Evolutionary conservation across 2,888 invertebrate genomes (phyloP).

Genomic region (Microctonus brassicae): DNA sequence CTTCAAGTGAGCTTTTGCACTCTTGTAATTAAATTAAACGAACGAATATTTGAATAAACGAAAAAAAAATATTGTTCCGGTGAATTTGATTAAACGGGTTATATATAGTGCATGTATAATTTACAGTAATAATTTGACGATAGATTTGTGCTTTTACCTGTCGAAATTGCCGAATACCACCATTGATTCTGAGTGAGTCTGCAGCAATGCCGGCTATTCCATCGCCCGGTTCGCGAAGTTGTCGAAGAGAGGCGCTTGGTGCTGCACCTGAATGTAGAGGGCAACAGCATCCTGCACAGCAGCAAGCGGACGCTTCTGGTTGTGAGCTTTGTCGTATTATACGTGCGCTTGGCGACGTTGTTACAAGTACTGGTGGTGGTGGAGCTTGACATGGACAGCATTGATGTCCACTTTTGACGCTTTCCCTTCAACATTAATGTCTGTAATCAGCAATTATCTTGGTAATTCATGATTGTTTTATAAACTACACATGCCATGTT

Average conservation of each 20-base stretch:
- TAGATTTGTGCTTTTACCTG: conserved; percentile 77
- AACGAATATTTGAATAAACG: too few relatives aligned
- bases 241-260: conserved; percentile 87
- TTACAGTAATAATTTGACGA: not conserved
- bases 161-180: conserved; percentile 95
- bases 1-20: too few relatives aligned
- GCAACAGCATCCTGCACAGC: conserved; percentile 67
- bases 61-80: too few relatives aligned
- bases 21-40: too few relatives aligned
- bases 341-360: conserved; percentile 79
- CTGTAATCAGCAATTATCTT: not conserved
- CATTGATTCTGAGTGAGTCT: conserved; percentile 95
- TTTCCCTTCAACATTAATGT: conserved; percentile 57
- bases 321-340: conserved; percentile 92
- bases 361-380: conserved; percentile 81
- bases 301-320: conserved; percentile 79
- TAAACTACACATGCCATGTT: too few relatives aligned
- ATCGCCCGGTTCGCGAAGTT: conserved; percentile 85
- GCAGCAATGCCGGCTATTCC: conserved; percentile 96
- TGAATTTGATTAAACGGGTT: too few relatives aligned
- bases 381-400: conserved; percentile 78
- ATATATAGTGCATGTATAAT: too few relatives aligned
- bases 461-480: not conserved
- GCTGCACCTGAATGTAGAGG: conserved; percentile 75
- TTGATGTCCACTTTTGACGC: conserved; percentile 66